Evolutionary conservation across 2,797 vertebrate genomes (phyloP).

Genomic region (Siniperca undulata): DNA sequence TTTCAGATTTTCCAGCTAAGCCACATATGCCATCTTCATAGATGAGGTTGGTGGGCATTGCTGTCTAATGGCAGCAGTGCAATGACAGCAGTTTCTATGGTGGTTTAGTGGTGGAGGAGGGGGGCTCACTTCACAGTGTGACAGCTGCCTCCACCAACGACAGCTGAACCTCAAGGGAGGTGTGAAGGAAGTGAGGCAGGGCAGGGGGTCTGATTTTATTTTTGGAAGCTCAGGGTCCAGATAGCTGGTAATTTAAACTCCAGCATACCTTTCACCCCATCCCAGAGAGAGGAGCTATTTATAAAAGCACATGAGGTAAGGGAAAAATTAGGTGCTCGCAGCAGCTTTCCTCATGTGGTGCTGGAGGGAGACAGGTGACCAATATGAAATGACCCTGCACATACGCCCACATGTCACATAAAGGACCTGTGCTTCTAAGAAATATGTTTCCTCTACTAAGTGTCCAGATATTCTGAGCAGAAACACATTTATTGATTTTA

Average conservation of each 20-base stretch:
- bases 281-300: constrained; percentile 77
- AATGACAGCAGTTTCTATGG: constrained; percentile 64
- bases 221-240: constrained; percentile 78
- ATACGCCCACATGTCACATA: constrained; percentile 24
- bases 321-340: constrained; percentile 81
- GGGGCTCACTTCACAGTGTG: constrained; percentile 64
- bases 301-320: constrained; percentile 83
- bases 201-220: constrained; percentile 72
- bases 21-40: neutral
- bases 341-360: constrained; percentile 77
- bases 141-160: constrained; percentile 84
- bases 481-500: neutral
- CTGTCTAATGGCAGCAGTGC: constrained; percentile 46
- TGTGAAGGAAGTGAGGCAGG: constrained; percentile 54
- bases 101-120: constrained; percentile 22
- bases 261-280: constrained; percentile 61
- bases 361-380: constrained; percentile 69
- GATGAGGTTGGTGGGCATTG: neutral
- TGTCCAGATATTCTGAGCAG: constrained; percentile 6
- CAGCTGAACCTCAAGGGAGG: constrained; percentile 80
- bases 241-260: constrained; percentile 86
- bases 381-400: constrained; percentile 44
- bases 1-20: neutral
- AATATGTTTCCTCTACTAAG: neutral
- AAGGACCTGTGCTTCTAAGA: constrained; percentile 19